Conservation (phyloP, 2,888 invertebrate species). For the Meghimatium bilineatum region DNA sequence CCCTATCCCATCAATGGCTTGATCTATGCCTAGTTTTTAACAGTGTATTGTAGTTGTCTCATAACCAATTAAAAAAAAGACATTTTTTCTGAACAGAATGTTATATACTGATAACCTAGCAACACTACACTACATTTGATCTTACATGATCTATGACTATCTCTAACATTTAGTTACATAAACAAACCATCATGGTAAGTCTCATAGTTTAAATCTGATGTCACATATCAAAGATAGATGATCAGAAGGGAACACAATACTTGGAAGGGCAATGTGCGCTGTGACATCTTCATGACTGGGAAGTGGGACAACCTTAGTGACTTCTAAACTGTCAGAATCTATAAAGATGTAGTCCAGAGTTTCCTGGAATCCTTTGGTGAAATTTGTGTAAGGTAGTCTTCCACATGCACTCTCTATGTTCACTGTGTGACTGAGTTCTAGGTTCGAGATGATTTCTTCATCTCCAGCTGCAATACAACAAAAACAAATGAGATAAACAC, state of each 20-base stretch:
- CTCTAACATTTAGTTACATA: background rate
- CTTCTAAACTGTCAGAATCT: conserved; percentile 79
- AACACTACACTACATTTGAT: no score
- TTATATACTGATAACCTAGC: no score
- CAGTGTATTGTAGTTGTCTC: no score
- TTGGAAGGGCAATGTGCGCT: conserved; percentile 88
- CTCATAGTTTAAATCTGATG: conserved; percentile 50
- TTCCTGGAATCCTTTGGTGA: conserved; percentile 87
- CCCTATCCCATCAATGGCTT: no score
- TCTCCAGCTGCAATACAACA: conserved; percentile 62
- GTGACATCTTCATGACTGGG: conserved; percentile 87
- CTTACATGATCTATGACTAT: background rate
- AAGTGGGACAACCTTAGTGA: conserved; percentile 85
- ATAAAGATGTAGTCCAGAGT: conserved; percentile 95
- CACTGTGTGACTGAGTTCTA: conserved; percentile 80
- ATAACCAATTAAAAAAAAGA: no score
- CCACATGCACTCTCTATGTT: conserved; percentile 88
- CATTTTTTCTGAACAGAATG: no score
- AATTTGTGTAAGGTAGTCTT: conserved; percentile 89
- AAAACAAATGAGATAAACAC: no score
- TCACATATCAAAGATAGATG: conserved; percentile 88
- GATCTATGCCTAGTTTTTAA: no score
- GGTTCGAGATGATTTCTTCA: conserved; percentile 81
- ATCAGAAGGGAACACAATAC: conserved; percentile 93
- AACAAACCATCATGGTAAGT: background rate